These are phyloP conservation scores for Campoplex nolae DNA, from an alignment of 2,888 invertebrate species.

Conservation along the genomic window DNA sequence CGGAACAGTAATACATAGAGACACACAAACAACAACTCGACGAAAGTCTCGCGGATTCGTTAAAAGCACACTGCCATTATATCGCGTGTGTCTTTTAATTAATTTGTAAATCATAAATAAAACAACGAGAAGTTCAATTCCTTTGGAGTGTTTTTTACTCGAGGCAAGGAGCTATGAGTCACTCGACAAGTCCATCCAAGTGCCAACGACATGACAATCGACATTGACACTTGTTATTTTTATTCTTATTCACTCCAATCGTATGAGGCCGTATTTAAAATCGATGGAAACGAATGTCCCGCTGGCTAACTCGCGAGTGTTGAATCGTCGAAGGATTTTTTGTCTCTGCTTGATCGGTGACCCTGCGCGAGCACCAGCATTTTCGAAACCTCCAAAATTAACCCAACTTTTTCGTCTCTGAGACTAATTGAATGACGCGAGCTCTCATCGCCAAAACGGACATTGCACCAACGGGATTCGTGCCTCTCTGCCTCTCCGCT, in stretches of 20 bases:
- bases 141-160: neutral
- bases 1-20: neutral
- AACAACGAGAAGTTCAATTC: neutral
- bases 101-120: neutral
- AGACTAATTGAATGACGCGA: neutral
- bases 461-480: constrained; percentile 22
- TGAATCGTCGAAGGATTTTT: neutral
- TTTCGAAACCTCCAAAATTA: neutral
- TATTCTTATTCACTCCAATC: neutral
- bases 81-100: neutral
- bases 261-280: neutral
- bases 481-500: neutral
- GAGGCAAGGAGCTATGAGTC: neutral
- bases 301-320: neutral
- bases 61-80: neutral
- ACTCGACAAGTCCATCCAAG: neutral
- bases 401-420: neutral
- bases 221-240: constrained; percentile 6
- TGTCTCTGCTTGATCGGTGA: neutral
- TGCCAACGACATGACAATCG: constrained; percentile 1
- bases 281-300: neutral
- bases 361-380: neutral
- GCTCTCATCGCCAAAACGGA: constrained; percentile 2
- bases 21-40: neutral
- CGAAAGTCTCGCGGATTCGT: neutral